Evolutionary conservation across 2,113 vertebrate species (phyloP).

Genomic region (Bubo scandiacus): DNA sequence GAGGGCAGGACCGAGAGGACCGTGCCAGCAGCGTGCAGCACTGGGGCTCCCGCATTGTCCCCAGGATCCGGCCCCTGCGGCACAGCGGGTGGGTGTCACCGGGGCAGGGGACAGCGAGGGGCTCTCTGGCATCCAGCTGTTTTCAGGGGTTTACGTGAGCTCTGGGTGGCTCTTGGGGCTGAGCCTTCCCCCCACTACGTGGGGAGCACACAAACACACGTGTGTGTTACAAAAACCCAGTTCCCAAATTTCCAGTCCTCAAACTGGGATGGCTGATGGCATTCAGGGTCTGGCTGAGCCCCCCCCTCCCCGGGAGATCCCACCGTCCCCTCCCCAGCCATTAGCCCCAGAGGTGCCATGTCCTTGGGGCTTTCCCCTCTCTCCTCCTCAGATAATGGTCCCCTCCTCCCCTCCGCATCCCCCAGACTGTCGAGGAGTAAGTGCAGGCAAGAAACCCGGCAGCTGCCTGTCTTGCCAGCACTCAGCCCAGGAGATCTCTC

Average conservation of each 20-base stretch:
- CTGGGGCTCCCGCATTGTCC: accelerated
- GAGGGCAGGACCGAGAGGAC: background rate
- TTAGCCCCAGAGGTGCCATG: background rate
- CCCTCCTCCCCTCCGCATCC: background rate
- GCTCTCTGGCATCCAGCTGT: background rate
- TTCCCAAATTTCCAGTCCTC: background rate
- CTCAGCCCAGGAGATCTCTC: background rate
- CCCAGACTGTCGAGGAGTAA: background rate
- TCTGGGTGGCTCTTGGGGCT: background rate
- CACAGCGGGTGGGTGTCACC: background rate
- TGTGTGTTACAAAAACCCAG: background rate
- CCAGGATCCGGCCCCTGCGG: background rate
- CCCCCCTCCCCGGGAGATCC: too few relatives aligned
- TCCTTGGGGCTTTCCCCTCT: background rate
- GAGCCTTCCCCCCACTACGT: background rate
- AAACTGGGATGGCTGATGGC: background rate
- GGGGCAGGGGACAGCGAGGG: background rate
- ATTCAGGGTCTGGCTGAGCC: background rate
- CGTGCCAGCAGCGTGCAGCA: background rate
- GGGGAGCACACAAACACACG: accelerated
- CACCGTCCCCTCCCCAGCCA: background rate
- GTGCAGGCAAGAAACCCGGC: background rate
- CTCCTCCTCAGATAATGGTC: background rate
- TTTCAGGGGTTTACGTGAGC: background rate
- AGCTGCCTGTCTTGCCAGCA: background rate